Conservation (phyloP, 2,888 invertebrate species). For the Dusona sp. region DNA sequence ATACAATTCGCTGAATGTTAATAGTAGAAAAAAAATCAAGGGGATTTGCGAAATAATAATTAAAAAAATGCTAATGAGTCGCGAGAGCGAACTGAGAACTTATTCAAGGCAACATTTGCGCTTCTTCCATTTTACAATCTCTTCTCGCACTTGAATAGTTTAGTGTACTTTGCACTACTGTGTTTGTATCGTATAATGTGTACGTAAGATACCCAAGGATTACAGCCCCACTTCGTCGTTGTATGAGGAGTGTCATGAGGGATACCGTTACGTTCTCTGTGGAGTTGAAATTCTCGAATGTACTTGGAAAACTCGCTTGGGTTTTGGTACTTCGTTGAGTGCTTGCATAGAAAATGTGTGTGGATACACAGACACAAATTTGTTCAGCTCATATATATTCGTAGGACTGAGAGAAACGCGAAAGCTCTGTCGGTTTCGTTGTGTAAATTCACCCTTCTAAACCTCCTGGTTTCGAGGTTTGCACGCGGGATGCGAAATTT, state of each 20-base stretch:
- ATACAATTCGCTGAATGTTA: neutral
- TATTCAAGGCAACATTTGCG: neutral
- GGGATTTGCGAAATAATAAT: neutral
- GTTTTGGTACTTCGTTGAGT: conserved; percentile 34
- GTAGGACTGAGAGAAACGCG: conserved; percentile 15
- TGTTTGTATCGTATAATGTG: conserved; percentile 8
- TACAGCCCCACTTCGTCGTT: neutral
- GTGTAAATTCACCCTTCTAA: neutral
- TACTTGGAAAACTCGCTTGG: conserved; percentile 32
- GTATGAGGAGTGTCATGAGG: conserved; percentile 6
- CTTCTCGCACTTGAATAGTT: neutral
- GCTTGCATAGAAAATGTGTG: conserved; percentile 15
- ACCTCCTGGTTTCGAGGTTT: conserved; percentile 29
- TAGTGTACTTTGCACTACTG: conserved; percentile 1
- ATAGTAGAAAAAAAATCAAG: neutral
- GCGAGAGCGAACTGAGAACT: neutral
- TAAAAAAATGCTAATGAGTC: neutral
- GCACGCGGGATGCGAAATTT: conserved; percentile 22
- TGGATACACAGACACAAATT: neutral
- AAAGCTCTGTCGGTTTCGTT: conserved; percentile 15
- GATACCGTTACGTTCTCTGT: neutral
- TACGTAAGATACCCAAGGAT: conserved; percentile 8
- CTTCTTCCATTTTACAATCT: neutral
- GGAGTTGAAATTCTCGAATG: conserved; percentile 37
- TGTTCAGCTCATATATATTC: conserved; percentile 2